Evolutionary conservation across 2,113 vertebrate species (phyloP).

Genomic region (Pseudorectes ferrugineus): DNA sequence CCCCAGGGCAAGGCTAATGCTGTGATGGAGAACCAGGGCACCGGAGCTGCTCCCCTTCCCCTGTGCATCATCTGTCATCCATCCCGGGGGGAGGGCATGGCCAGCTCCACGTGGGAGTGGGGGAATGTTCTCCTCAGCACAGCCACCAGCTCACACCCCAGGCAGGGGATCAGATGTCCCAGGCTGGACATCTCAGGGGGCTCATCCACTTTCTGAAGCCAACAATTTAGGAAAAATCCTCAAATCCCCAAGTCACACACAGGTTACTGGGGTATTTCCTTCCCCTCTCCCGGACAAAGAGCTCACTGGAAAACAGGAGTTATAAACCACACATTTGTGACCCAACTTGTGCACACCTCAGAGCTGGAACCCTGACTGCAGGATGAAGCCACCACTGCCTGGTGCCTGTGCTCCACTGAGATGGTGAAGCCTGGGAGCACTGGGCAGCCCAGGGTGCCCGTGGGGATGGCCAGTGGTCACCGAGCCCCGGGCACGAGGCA

Average conservation of each 20-base stretch:
- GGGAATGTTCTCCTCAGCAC: background rate
- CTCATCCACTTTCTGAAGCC: too few species aligned
- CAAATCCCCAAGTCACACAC: background rate
- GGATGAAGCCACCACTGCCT: background rate
- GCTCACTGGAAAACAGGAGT: background rate
- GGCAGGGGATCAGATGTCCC: too few species aligned
- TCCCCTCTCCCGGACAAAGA: background rate
- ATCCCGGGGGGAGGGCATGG: rapidly evolving
- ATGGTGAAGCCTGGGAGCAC: background rate
- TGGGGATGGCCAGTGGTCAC: rapidly evolving
- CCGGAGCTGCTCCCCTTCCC: background rate
- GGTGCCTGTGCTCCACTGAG: background rate
- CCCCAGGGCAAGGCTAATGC: background rate
- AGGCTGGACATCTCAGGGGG: rapidly evolving
- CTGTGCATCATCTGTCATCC: background rate
- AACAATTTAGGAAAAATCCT: rapidly evolving
- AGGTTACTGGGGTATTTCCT: background rate
- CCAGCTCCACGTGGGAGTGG: rapidly evolving
- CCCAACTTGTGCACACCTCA: rapidly evolving
- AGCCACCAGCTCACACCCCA: background rate
- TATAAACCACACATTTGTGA: background rate
- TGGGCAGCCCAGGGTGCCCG: rapidly evolving
- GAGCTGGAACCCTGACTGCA: background rate
- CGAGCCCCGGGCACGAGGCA: rapidly evolving
- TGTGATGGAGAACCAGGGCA: background rate